Base-by-base conservation (phyloP, 1,140 invertebrate species). In the Drosophila suzukii region DNA sequence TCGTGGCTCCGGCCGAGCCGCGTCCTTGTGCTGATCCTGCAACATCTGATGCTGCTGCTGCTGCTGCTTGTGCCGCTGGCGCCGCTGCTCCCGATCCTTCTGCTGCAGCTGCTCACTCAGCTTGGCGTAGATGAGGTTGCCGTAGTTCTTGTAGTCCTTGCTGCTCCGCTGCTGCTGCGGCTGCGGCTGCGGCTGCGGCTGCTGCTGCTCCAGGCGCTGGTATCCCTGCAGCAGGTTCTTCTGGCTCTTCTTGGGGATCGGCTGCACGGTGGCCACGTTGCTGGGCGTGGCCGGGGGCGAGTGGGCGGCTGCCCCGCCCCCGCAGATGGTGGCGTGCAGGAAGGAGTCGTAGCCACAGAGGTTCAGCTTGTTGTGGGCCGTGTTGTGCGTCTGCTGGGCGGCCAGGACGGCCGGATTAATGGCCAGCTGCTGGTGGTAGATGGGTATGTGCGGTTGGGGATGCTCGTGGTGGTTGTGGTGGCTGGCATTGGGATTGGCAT, bases 271-370 rank as follows among this genome's bases (percentile, higher is more conserved):
- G 59, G 90, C 90, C 51, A 91, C 88, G 55, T 89, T 88, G 38
- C 76, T 88, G 68, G 80, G 76, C 61, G 75, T 84, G 13, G 84
- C 56, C 17, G 82, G 80, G 11, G 81, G 76, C 10, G 90, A 86
- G 47, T 85, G 84, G 17, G 71, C 70, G 59, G 58, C 55, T 2
- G 75, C 72, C 13, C 84, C 81, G 15, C 88, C 91, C 20, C 91
- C 89, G 71, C 94, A 94, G 70, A 94, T 94, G 17, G 94, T 94
- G 15, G 94, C 94, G 81, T 94, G 94, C 24, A 94, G 85, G 78
- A 94, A 94, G n/a, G 94, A 93, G 74, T 94, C 94, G 76, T 94
- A 94, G 78, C 93, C 93, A 72, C 94, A 94, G 32, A 94, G 82
- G 79, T 94, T 94, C n/a, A 94, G 93, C 78, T 94, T 92, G 53